A percentile compares a stretch with the other conserved stretches of the same genome.
These are phyloP conservation scores for Siniperca obscura DNA, from an alignment of 2,797 vertebrate genomes.

Conservation along the genomic window DNA sequence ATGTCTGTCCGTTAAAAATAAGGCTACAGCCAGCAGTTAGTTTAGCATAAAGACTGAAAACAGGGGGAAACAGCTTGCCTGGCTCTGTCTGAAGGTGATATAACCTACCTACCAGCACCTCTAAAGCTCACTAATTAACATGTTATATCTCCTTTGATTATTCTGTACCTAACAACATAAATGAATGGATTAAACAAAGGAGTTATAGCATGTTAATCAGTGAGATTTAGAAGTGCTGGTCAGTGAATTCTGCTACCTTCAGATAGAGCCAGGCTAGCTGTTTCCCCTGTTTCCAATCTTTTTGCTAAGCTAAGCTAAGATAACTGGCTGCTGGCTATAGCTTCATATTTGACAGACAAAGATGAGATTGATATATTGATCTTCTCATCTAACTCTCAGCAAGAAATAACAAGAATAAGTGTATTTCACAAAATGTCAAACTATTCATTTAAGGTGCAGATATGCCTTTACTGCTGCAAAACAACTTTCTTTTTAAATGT, in stretches of 20 bases:
- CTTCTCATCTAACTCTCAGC: background rate
- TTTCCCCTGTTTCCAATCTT: background rate
- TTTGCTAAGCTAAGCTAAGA: background rate
- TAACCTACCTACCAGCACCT: background rate
- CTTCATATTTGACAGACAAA: background rate
- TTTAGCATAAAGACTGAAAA: no score
- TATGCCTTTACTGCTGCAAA: background rate
- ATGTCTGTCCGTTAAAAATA: background rate
- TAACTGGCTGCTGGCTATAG: background rate
- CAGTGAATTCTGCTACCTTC: background rate
- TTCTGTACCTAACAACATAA: background rate
- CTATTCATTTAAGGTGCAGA: background rate
- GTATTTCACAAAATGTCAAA: constrained; percentile 1
- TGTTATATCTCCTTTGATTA: background rate
- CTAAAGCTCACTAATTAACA: background rate
- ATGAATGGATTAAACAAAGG: background rate
- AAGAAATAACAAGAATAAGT: background rate
- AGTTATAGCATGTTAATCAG: background rate
- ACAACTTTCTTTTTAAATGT: background rate
- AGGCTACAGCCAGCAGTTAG: no score
- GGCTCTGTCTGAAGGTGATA: background rate
- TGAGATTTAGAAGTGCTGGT: background rate
- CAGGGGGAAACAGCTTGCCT: no score
- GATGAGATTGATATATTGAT: background rate
- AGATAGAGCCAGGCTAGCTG: background rate